Evolutionary conservation across 2,113 vertebrate genomes (phyloP), one percentile per base, ranked within the genome.

Genomic region (Orientallactaga bullata): DNA sequence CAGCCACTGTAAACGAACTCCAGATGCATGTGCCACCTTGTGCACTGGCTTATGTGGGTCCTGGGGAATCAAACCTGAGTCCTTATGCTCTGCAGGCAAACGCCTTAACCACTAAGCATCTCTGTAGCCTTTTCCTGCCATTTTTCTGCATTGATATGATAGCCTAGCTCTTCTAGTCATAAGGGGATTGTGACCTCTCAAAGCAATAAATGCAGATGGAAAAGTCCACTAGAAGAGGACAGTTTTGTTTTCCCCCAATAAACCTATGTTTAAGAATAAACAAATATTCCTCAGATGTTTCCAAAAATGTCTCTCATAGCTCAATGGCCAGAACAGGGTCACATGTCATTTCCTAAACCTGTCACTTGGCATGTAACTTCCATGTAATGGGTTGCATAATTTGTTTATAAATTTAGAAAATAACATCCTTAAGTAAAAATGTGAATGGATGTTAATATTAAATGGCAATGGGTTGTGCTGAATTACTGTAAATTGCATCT

Each of bases 351-450:
- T 55, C 35, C 5, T 85, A n/a, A 88, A 8, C 21, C 24, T n/a
- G 30, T 60, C 1, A 13, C 35, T 92, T 73, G 51, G 61, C 86
- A 63, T 74, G 68, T 79, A 94, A 55, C 7, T 63, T 73, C 65
- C 58, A 79, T 30, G 72, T 51, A 89, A 68, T 88, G 63, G 21
- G 39, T 13, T 85, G 17, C 28, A 42, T 82, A 77, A 85, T 90
- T 90, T 80, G 65, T 88, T 77, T 91, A 91, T 81, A 60, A 74
- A 78, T 74, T 81, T 79, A 91, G 88, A 86, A 94, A 89, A 86
- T 81, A 51, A 10, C 66, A 23, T 73, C 39, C 28, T 81, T 60
- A 77, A 61, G 72, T 28, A 26, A 63, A 77, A 72, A 68, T 47
- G 20, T 71, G 90, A 68, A 58, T 30, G 58, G 35, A 10, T 68